These are phyloP conservation scores for Ophraella communa DNA, from an alignment of 2,888 invertebrate genomes.

Conservation along the genomic window DNA sequence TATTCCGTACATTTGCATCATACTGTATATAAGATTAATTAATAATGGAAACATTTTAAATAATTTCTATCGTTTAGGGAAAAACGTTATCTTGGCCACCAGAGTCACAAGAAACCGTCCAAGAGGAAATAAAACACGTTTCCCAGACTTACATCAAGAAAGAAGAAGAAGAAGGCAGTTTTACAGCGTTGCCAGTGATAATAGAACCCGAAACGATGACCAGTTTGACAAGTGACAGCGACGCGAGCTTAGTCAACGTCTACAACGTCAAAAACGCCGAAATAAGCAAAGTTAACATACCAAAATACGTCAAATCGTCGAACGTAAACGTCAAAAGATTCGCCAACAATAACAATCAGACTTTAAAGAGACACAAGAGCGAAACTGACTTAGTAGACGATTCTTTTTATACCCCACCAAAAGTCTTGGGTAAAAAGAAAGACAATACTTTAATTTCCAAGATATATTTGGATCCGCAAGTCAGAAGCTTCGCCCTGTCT, in stretches of 20 bases:
- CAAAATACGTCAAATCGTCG: neutral
- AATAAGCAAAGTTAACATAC: too few relatives aligned
- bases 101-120: neutral
- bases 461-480: constrained; percentile 49
- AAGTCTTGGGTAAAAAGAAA: constrained; percentile 41
- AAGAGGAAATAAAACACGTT: neutral
- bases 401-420: constrained; percentile 38
- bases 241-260: constrained; percentile 54
- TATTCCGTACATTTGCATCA: too few relatives aligned
- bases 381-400: constrained; percentile 39
- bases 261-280: constrained; percentile 56
- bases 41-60: too few relatives aligned
- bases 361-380: constrained; percentile 37
- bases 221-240: constrained; percentile 54
- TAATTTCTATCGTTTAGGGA: neutral
- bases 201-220: constrained; percentile 18
- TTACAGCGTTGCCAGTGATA: constrained; percentile 36
- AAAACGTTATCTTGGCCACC: neutral
- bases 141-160: constrained; percentile 5
- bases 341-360: too few relatives aligned
- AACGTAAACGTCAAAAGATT: neutral
- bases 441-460: constrained; percentile 52
- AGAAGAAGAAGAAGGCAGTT: constrained; percentile 25
- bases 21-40: too few relatives aligned
- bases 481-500: constrained; percentile 45